Percentiles rank a stretch among this genome's conserved stretches.
These are phyloP conservation scores for Aleiodes leptofemur DNA, from an alignment of 2,888 invertebrate genomes.

Conservation along the genomic window DNA sequence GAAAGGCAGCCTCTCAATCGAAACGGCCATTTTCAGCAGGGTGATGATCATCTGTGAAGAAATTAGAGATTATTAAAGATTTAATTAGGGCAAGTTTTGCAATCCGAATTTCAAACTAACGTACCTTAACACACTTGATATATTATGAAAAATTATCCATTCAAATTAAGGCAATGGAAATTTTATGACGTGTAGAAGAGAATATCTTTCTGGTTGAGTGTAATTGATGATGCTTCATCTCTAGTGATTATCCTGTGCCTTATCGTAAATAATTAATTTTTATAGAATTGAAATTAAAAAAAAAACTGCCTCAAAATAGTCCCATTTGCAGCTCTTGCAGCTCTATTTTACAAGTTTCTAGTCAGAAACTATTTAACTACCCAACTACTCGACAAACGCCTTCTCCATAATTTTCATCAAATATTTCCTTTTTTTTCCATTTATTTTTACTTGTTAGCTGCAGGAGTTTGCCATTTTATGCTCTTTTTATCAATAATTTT, in stretches of 20 bases:
- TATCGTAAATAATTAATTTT: not conserved
- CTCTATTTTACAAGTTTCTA: constrained; percentile 72
- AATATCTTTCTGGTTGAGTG: constrained; percentile 40
- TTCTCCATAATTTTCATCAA: constrained; percentile 22
- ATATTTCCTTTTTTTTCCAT: constrained; percentile 12
- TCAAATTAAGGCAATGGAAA: constrained; percentile 10
- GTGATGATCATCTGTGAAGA: constrained; percentile 61
- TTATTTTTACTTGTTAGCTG: constrained; percentile 53
- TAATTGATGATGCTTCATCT: not conserved
- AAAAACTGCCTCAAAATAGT: constrained; percentile 69
- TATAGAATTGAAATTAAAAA: constrained; percentile 18
- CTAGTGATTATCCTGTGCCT: constrained; percentile 2
- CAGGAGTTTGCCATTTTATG: constrained; percentile 53
- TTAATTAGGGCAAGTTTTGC: constrained; percentile 25
- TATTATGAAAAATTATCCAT: constrained; percentile 5
- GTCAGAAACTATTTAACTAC: constrained; percentile 68
- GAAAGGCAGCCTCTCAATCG: constrained; percentile 91
- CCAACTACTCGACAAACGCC: constrained; percentile 40
- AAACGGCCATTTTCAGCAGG: constrained; percentile 78
- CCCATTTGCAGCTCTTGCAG: constrained; percentile 69
- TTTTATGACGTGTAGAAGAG: not conserved
- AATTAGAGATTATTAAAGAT: not conserved
- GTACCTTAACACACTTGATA: constrained; percentile 51
- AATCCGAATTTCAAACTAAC: constrained; percentile 39
- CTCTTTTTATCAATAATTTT: no score